Conservation (phyloP, 2,797 vertebrate species). For the Diplodus sargus region DNA sequence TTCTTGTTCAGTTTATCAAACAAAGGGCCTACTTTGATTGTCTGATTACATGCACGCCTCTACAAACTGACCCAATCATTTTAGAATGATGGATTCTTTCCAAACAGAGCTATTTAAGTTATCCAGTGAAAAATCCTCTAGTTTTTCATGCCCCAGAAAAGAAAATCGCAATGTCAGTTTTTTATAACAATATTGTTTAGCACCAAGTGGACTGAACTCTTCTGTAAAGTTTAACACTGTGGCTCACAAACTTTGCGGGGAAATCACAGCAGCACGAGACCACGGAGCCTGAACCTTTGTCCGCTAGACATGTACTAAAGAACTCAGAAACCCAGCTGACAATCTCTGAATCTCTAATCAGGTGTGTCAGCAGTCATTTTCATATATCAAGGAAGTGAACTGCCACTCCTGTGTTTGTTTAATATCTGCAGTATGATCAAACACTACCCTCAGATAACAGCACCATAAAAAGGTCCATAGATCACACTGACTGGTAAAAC, state of each 20-base stretch:
- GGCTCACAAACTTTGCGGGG: neutral
- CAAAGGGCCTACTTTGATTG: no score
- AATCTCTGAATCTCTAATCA: neutral
- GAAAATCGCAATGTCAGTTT: no score
- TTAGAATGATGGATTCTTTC: no score
- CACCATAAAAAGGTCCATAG: neutral
- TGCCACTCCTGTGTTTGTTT: neutral
- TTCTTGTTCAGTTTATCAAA: no score
- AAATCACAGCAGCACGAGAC: neutral
- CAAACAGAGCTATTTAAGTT: no score
- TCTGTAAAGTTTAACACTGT: neutral
- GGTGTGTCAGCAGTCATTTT: neutral
- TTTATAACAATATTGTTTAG: no score
- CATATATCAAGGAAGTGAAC: neutral
- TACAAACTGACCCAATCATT: no score
- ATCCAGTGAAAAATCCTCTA: no score
- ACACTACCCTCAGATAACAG: constrained; percentile 3
- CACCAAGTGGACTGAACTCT: neutral
- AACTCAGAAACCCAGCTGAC: neutral
- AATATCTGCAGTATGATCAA: constrained; percentile 5
- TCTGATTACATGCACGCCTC: no score
- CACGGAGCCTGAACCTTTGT: neutral
- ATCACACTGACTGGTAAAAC: neutral
- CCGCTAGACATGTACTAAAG: neutral
- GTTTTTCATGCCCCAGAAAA: no score